Evolutionary conservation across 1,140 invertebrate species (phyloP), one percentile per base, ranked within the genome.

Genomic region (Psilanteris sp.): DNA sequence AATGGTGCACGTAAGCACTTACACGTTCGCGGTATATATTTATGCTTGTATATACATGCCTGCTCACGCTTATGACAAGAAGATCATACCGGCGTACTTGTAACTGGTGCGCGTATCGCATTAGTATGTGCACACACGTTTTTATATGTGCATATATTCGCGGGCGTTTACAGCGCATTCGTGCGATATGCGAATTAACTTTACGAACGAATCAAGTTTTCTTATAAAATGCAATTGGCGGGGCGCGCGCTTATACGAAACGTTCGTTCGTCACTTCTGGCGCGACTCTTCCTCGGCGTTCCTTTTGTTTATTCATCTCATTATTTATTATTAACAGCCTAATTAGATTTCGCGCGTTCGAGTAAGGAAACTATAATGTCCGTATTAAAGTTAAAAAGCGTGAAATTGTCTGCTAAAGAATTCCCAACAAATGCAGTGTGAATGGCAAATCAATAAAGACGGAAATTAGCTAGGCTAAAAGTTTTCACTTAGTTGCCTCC

Each of bases 1-100:
- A 77, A 77, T 77, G 66, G 59, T 26, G 50, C 73, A 76, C 66
- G 61, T 67, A 71, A 71, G 61, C 54, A 55, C 66, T 77, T 71
- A 66, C 59, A 77, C 61, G 66, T 76, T 70, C 57, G 57, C 66
- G 44, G 66, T n/a, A n/a, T 70, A 76, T 70, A 70, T 62, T 68
- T 67, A 67, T 67, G 46, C 59, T 1, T 29, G 37, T 46, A 54
- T n/a, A n/a, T 61, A 61, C 57, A 52, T 52, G 70, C 55, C 32
- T 29, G 36, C 54, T 67, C 71, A 54, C 44, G 46, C 61, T 67
- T 67, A 67, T 61, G 61, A 66, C 61, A 46, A 66, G 54, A 67
- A 44, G 44, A 67, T 54, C 62, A 41, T 68, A 67, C 54, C 3
- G 37, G 29, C 24, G 48, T 48, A 62, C 31, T 68, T 48, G 64